These are phyloP conservation scores for Rhagoletis pomonella DNA, from an alignment of 1,140 invertebrate species.

Conservation along the genomic window DNA sequence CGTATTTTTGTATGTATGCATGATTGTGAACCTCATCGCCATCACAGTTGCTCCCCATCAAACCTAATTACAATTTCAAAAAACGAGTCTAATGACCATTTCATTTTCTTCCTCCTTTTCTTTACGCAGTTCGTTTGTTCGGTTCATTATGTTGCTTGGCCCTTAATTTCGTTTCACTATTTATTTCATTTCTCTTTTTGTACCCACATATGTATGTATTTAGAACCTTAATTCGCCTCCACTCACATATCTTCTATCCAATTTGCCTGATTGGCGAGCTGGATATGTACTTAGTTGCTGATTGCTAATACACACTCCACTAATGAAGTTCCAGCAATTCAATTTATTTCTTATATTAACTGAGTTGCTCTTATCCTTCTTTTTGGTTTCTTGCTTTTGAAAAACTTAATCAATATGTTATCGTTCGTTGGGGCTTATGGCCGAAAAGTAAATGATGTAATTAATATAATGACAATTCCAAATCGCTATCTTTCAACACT, in stretches of 20 bases:
- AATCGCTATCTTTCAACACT: conserved; percentile 26
- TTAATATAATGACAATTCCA: conserved; percentile 56
- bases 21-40: background rate
- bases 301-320: background rate
- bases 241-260: conserved; percentile 35
- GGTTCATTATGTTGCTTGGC: background rate
- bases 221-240: background rate
- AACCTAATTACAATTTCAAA: background rate
- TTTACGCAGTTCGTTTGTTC: background rate
- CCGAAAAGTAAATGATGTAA: conserved; percentile 56
- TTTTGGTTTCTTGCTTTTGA: background rate
- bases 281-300: background rate
- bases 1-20: background rate
- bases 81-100: conserved; percentile 10
- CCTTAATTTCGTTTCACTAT: background rate
- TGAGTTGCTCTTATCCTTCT: background rate
- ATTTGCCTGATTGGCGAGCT: background rate
- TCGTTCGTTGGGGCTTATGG: conserved; percentile 23
- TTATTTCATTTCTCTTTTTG: background rate
- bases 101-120: background rate
- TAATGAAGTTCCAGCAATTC: conserved; percentile 31
- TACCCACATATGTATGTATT: background rate
- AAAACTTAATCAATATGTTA: conserved; percentile 52
- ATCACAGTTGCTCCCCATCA: background rate
- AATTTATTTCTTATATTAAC: background rate